These are phyloP conservation scores for human DNA, from an alignment of 2,113 vertebrate species.

Conservation along the genomic window GRCh38 chr2:50680001-50680500, in stretches of 20 bases:
- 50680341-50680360: not conserved
- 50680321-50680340: not conserved
- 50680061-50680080: too few relatives aligned
- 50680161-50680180: not conserved
- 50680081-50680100: too few relatives aligned
- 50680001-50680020: too few relatives aligned
- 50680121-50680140: too few relatives aligned
- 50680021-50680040: too few relatives aligned
- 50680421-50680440: not conserved
- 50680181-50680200: not conserved
- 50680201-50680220: not conserved
- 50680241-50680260: not conserved
- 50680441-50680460: not conserved
- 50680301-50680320: not conserved
- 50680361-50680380: not conserved
- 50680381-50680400: not conserved
- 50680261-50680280: not conserved
- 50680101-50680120: too few relatives aligned
- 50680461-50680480: not conserved
- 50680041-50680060: too few relatives aligned
- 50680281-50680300: constrained; percentile 24
- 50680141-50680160: not conserved
- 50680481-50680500: not conserved
- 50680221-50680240: not conserved
- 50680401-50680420: not conserved